Conservation (phyloP, 2,797 vertebrate genomes). For the Anguilla obscura region DNA sequence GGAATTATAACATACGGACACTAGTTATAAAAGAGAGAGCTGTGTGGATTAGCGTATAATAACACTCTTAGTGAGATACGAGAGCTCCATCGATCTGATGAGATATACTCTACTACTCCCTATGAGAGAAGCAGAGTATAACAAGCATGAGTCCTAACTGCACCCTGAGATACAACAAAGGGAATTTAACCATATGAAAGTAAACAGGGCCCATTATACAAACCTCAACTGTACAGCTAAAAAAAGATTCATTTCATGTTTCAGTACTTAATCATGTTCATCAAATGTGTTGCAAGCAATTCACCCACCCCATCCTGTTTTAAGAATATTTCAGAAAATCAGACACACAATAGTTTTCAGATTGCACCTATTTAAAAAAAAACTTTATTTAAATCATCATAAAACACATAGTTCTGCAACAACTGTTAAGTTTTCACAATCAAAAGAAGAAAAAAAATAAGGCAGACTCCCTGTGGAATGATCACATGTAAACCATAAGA, state of each 20-base stretch:
- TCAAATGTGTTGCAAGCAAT: neutral
- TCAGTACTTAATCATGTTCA: neutral
- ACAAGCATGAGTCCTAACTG: neutral
- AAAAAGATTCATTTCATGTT: neutral
- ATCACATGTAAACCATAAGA: constrained; percentile 40
- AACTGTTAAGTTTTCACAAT: constrained; percentile 55
- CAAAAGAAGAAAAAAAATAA: constrained; percentile 59
- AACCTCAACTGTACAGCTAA: neutral
- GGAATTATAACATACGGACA: constrained; percentile 55
- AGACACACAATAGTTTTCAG: constrained; percentile 19
- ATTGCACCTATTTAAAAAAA: constrained; percentile 58
- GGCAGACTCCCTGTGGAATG: constrained; percentile 69
- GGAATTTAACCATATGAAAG: neutral
- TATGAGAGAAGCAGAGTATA: neutral
- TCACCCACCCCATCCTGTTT: neutral
- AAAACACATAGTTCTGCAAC: constrained; percentile 63
- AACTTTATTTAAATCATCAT: constrained; percentile 67
- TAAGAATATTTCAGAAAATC: neutral
- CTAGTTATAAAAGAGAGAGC: neutral
- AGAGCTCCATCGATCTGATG: neutral
- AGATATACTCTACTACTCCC: neutral
- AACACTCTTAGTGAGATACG: neutral
- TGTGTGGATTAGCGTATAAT: constrained; percentile 13
- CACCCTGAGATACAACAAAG: neutral
- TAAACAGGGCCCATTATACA: neutral